Conservation (phyloP, 2,888 invertebrate genomes). For the Artemia sinica region DNA sequence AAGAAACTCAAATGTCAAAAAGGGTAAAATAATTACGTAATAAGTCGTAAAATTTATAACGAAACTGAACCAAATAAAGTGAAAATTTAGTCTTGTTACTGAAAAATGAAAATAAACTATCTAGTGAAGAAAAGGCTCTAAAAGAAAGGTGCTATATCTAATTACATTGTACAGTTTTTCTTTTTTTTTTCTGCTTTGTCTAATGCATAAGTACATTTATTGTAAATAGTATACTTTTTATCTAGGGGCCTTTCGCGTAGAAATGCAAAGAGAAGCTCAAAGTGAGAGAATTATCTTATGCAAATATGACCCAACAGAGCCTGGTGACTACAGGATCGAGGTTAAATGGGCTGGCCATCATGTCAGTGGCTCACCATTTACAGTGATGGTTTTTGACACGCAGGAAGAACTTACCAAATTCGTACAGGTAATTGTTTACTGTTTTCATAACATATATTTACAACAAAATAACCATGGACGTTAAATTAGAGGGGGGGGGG, state of each 20-base stretch:
- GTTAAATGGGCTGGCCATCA: conserved; percentile 95
- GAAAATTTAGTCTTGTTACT: too few species aligned
- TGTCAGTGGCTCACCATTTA: conserved; percentile 95
- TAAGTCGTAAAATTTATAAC: too few species aligned
- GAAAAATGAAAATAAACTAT: too few species aligned
- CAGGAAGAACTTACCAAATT: conserved; percentile 68
- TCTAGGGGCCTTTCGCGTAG: conserved; percentile 87
- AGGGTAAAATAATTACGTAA: too few species aligned
- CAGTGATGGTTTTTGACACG: conserved; percentile 97
- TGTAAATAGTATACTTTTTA: conserved; percentile 9
- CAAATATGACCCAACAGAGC: conserved; percentile 95
- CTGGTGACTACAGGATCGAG: conserved; percentile 93
- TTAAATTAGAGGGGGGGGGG: neutral
- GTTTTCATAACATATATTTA: too few species aligned
- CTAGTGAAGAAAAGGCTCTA: too few species aligned
- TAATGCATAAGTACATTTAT: too few species aligned
- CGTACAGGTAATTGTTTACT: conserved; percentile 33
- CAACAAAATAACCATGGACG: neutral
- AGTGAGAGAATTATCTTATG: conserved; percentile 95
- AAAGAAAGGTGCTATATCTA: too few species aligned
- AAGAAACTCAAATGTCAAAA: too few species aligned
- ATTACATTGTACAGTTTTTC: too few species aligned
- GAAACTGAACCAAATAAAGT: too few species aligned
- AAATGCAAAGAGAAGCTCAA: conserved; percentile 96
- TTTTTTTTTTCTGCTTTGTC: too few species aligned